These are phyloP conservation scores for Danionella cerebrum DNA, from an alignment of 2,113 vertebrate species.

Conservation along the genomic window DNA sequence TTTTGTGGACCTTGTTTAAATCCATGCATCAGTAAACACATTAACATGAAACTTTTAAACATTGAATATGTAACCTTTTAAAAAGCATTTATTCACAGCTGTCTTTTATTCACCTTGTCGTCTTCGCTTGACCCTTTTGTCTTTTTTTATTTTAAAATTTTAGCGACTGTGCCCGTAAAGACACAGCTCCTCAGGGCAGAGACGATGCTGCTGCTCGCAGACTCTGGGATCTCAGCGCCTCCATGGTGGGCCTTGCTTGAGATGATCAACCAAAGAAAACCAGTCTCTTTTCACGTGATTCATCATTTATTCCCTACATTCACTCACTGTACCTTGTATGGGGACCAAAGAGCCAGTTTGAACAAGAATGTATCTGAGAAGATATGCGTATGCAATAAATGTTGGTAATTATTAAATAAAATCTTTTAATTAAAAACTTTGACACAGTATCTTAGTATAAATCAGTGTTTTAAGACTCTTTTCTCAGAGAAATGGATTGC, in stretches of 20 bases:
- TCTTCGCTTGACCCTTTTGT: background rate
- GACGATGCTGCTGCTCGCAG: conserved; percentile 54
- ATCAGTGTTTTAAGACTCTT: too few relatives aligned
- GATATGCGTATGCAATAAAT: too few relatives aligned
- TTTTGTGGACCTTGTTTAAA: too few relatives aligned
- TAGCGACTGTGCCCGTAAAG: conserved; percentile 60
- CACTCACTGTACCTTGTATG: background rate
- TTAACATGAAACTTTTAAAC: too few relatives aligned
- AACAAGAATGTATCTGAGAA: background rate
- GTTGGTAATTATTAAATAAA: too few relatives aligned
- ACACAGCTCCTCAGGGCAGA: conserved; percentile 45
- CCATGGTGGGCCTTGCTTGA: conserved; percentile 57
- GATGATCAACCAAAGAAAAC: background rate
- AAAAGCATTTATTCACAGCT: background rate
- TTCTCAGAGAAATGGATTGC: too few relatives aligned
- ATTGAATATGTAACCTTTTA: too few relatives aligned
- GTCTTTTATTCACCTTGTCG: background rate
- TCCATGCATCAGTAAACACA: too few relatives aligned
- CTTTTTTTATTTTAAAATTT: background rate
- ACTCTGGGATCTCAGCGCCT: conserved; percentile 63
- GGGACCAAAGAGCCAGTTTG: background rate
- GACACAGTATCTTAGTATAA: too few relatives aligned
- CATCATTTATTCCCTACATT: too few relatives aligned
- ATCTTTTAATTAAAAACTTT: too few relatives aligned
- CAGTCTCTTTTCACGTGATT: too few relatives aligned